Evolutionary conservation across 2,797 vertebrate species (phyloP), one percentile per base, ranked within the genome.

Genomic region (Schizopygopsis malacanthus): DNA sequence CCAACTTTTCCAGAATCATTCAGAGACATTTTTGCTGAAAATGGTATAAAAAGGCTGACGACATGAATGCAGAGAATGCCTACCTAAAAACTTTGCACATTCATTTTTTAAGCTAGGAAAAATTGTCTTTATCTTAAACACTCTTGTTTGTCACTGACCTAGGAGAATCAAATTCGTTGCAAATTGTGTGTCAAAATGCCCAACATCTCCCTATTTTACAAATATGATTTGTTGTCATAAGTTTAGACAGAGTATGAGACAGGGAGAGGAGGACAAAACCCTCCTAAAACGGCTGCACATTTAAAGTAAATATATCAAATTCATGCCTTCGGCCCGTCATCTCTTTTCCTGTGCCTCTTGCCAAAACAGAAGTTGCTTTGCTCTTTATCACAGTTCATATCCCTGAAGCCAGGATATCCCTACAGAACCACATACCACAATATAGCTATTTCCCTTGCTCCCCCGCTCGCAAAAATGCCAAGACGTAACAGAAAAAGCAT

Each of bases 351-450:
- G 59, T 67, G 54, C 81, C 39, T 45, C 81, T 76, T 4, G 6
- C 76, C 67, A 52, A 72, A 85, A 79, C 67, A 85, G 67, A 85
- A 50, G 65, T 63, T 79, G 18, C 52, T 59, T 59, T 56, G 18
- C 39, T 56, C n/a, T 85, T 65, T 79, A 85, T 63, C 56, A 50
- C 71, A 41, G 83, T 39, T 85, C 45, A 79, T 59, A 79, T 73
- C 80, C 20, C 67, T 67, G 45, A 56, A 85, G 22, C 37, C 65
- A 85, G 75, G 33, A 79, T 25, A 85, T 72, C 87, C 15, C 73
- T 47, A 59, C 56, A 82, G 10, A 70, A 59, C 25, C 50, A 82
- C 75, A 85, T 72, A 65, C 76, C 52, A 54, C 79, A 54, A 56
- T 43, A n/a, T 5, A 79, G 72, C 25, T 0, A 76, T 82, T 87